phyloP scores from a whole-genome alignment of 2,797 vertebrate species.

The Lagocephalus sceleratus region DNA sequence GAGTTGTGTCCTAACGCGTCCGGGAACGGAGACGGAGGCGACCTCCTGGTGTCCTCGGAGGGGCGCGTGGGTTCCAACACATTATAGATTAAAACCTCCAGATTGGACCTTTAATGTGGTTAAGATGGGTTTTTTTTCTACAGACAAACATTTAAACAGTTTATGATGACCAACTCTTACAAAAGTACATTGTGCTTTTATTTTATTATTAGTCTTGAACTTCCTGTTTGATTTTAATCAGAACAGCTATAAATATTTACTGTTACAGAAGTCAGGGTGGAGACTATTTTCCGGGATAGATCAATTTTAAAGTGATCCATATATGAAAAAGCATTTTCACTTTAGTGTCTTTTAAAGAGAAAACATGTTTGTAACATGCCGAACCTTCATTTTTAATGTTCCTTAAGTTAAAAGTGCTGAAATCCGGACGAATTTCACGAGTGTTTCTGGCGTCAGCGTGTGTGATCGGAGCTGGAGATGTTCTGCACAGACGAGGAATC shows the following conservation, averaged over 20 bases:
- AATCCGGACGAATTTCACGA: not conserved
- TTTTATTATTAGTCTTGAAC: not conserved
- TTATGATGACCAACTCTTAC: too few species aligned
- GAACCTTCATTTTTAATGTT: not conserved
- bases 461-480: slow-evolving; percentile 78
- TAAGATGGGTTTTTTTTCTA: too few species aligned
- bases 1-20: not conserved
- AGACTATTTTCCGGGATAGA: not conserved
- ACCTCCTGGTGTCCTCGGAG: too few species aligned
- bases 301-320: not conserved
- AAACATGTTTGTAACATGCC: not conserved
- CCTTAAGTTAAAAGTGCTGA: not conserved
- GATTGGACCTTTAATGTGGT: too few species aligned
- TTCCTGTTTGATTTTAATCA: not conserved
- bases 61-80: too few species aligned
- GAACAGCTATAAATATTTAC: not conserved
- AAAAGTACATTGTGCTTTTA: not conserved
- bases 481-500: slow-evolving; percentile 83
- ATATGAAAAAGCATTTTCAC: not conserved
- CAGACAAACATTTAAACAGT: too few species aligned
- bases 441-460: slow-evolving; percentile 54
- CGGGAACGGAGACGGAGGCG: too few species aligned
- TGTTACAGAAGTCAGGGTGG: not conserved
- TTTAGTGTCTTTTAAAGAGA: not conserved
- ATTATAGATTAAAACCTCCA: too few species aligned